phyloP scores from a whole-genome alignment of 2,888 invertebrate genomes.

The Eristalis intricaria region DNA sequence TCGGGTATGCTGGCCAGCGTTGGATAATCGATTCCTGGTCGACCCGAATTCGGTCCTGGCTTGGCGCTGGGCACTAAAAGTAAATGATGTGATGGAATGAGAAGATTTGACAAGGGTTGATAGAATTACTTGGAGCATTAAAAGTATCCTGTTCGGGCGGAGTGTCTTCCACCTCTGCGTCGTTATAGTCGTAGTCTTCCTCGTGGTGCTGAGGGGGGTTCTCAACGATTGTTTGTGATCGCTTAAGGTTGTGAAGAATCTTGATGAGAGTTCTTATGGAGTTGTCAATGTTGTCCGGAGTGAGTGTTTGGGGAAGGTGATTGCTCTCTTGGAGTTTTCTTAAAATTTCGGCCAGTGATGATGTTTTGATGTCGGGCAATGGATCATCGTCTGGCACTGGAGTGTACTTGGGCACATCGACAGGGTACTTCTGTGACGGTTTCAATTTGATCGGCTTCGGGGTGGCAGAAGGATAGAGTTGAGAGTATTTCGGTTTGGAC shows the following conservation, averaged over 20 bases:
- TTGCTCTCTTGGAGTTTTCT: slow-evolving; percentile 89
- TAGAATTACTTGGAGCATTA: slow-evolving; percentile 64
- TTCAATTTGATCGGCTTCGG: slow-evolving; percentile 75
- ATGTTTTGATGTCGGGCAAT: slow-evolving; percentile 79
- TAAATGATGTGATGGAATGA: neutral
- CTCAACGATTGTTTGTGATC: slow-evolving; percentile 79
- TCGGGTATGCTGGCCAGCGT: slow-evolving; percentile 88
- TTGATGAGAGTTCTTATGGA: slow-evolving; percentile 89
- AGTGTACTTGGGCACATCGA: slow-evolving; percentile 47
- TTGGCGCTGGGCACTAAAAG: slow-evolving; percentile 73
- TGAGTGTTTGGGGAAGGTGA: slow-evolving; percentile 88
- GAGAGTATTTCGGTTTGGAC: slow-evolving; percentile 62
- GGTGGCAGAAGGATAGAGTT: slow-evolving; percentile 49
- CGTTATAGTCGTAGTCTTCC: slow-evolving; percentile 77
- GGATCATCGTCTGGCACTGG: slow-evolving; percentile 73
- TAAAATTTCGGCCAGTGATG: slow-evolving; percentile 84
- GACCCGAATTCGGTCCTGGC: slow-evolving; percentile 83
- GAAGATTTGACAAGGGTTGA: slow-evolving; percentile 51
- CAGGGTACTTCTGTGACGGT: slow-evolving; percentile 75
- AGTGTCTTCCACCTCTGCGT: slow-evolving; percentile 74
- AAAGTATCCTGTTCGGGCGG: slow-evolving; percentile 64
- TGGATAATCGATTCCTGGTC: slow-evolving; percentile 91
- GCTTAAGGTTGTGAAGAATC: slow-evolving; percentile 87
- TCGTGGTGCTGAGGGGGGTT: slow-evolving; percentile 80
- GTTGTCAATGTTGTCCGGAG: slow-evolving; percentile 89